phyloP scores from a whole-genome alignment of 2,797 vertebrate species.

The Hafferia zeledoni region DNA sequence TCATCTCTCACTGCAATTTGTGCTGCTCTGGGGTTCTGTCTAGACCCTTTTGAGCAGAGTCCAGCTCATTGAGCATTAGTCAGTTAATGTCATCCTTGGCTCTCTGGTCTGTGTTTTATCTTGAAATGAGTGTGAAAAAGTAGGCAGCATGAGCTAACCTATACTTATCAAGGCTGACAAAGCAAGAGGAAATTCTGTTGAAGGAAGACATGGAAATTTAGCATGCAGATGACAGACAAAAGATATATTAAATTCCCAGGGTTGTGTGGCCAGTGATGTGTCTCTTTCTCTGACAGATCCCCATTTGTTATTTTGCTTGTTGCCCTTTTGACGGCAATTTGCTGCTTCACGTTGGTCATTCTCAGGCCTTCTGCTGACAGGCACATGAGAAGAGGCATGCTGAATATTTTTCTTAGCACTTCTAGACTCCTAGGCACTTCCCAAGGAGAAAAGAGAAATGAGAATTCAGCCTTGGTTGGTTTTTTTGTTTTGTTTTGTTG shows the following conservation, averaged over 20 bases:
- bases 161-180: conserved; percentile 38
- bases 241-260: conserved; percentile 22
- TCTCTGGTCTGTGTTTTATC: conserved; percentile 32
- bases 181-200: background rate
- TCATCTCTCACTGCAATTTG: conserved; percentile 19
- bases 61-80: conserved; percentile 31
- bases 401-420: background rate
- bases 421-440: background rate
- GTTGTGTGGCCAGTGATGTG: background rate
- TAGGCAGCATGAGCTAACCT: background rate
- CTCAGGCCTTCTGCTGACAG: background rate
- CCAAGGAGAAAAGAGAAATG: background rate
- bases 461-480: background rate
- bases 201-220: conserved; percentile 26
- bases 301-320: conserved; percentile 38
- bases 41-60: background rate
- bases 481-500: background rate
- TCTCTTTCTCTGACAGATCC: conserved; percentile 19
- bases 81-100: conserved; percentile 42
- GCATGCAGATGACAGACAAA: conserved; percentile 46
- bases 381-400: background rate
- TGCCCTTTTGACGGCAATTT: conserved; percentile 3
- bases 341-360: background rate
- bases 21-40: background rate
- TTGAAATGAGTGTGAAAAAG: background rate